phyloP scores from a whole-genome alignment of 2,113 vertebrate species.

The Platysternon megacephalum region DNA sequence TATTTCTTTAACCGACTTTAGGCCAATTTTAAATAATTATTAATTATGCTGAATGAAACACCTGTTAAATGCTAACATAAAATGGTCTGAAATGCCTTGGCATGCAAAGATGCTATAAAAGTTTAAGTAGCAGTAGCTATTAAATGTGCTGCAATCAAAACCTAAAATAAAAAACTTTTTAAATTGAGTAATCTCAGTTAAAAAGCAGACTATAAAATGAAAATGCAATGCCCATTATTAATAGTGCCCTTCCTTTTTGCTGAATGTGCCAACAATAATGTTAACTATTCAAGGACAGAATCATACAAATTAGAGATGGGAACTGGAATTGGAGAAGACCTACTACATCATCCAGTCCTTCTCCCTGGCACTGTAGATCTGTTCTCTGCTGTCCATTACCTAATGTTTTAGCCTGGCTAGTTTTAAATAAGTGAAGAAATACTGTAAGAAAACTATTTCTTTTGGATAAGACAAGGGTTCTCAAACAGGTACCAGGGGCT shows the following conservation, averaged over 20 bases:
- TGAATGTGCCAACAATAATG: not conserved
- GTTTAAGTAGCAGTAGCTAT: not conserved
- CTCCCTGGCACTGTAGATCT: not conserved
- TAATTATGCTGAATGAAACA: not conserved
- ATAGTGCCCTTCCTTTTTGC: not conserved
- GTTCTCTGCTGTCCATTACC: rapidly evolving
- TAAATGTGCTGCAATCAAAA: not conserved
- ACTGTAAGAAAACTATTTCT: not conserved
- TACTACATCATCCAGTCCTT: not conserved
- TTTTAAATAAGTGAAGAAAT: not conserved
- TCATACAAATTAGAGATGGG: not conserved
- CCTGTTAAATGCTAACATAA: not conserved
- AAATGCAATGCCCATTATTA: not conserved
- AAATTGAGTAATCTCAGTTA: not conserved
- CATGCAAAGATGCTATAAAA: not conserved
- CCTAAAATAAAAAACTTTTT: not conserved
- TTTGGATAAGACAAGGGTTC: not conserved
- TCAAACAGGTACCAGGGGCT: not conserved
- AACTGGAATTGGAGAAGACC: not conserved
- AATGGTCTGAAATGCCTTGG: not conserved
- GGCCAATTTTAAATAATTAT: slow-evolving; percentile 37
- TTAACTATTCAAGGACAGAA: not conserved
- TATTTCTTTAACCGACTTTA: not conserved
- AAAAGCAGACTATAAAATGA: not conserved
- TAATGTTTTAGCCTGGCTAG: not conserved